Evolutionary conservation across 2,888 invertebrate species (phyloP), one percentile per base, ranked within the genome.

Genomic region (Parelbella ahira): DNA sequence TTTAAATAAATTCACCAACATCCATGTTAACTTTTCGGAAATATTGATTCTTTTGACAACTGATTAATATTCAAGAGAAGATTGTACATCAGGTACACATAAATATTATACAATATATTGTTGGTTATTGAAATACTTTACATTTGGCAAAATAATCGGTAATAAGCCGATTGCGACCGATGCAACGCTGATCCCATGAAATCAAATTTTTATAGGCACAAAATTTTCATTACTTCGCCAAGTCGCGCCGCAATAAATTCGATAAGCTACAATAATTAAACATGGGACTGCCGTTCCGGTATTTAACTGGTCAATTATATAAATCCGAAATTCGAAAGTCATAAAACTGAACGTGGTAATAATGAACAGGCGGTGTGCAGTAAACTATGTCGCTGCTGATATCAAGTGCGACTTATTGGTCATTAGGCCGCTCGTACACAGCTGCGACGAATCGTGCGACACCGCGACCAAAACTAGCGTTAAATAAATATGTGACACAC

Each of bases 341-440:
- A 82, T 84, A 82, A 83, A 83, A 80, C 70, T 71, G 76, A 60
- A 64, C 66, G 58, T 48, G 52, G 75, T 60, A 68, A 78, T 87
- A 83, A 84, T 80, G 76, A 79, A 78, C 86, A 82, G 73, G 63
- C 74, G 84, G 82, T 64, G 59, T 47, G 70, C 74, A 63, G 70
- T 81, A 74, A 83, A 83, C 78, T 80, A 75, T 78, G 79, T 71
- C 62, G 71, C 73, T 67, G 77, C 79, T 80, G 80, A 79, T 81
- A 77, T 78, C 64, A 73, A 69, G 62, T 63, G 53, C 34, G 76
- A 80, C 70, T 80, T 78, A 81, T 78, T 77, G 79, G 75, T 72
- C 74, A 67, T 74, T 77, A 69, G 60, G 74, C 68, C 66, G 59
- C 70, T 69, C 68, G 42, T 29, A 42, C 41, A 41, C 34, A 42